Conservation (phyloP, 1,140 invertebrate species). For the Caenorhabditis briggsae region DNA sequence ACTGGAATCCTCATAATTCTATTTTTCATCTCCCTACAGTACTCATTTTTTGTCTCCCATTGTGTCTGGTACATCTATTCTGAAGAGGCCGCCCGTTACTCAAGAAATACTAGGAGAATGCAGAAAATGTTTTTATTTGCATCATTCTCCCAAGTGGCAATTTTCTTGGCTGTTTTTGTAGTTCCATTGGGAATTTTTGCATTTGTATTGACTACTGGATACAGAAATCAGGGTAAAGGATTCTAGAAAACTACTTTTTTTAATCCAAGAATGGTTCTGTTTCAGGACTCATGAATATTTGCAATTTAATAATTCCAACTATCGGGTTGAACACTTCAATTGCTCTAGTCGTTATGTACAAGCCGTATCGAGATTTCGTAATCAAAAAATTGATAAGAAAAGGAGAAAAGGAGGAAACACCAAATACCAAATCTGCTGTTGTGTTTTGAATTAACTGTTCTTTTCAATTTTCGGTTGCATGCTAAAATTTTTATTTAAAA, state of each 20-base stretch:
- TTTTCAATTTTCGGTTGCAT: no score
- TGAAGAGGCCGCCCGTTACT: neutral
- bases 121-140: conserved; percentile 4
- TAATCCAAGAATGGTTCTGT: no score
- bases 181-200: neutral
- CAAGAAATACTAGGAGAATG: neutral
- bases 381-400: neutral
- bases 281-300: conserved; percentile 7
- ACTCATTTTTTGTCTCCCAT: conserved; percentile 4
- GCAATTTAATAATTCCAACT: conserved; percentile 10
- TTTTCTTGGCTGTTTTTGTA: neutral
- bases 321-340: neutral
- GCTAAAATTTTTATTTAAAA: no score
- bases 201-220: neutral
- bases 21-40: neutral
- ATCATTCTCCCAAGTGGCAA: neutral
- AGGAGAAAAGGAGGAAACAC: no score
- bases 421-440: no score
- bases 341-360: neutral
- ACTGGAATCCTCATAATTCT: neutral
- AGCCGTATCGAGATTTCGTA: conserved; percentile 1
- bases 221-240: neutral
- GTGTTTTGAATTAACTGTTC: no score
- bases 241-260: no score
- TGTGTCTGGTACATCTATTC: conserved; percentile 22